A percentile compares a stretch with the other conserved stretches of the same genome.
Conservation (phyloP, 2,113 vertebrate species). For the Glareola pratincola region DNA sequence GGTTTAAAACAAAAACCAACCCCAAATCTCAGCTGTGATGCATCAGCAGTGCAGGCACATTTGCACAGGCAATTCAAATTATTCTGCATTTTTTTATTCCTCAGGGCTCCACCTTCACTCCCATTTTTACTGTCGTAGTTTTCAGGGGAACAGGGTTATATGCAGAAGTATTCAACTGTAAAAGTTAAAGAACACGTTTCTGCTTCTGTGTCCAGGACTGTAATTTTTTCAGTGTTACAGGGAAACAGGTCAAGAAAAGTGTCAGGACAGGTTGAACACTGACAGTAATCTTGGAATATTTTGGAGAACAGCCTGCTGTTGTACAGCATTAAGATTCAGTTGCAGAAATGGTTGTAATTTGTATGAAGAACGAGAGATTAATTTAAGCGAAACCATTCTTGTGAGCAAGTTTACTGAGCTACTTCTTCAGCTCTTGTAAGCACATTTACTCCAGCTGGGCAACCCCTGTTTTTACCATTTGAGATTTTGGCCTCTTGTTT, state of each 20-base stretch:
- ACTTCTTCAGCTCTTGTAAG: background rate
- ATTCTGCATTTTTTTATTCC: background rate
- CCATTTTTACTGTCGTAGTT: background rate
- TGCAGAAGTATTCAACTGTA: background rate
- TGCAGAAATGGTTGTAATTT: background rate
- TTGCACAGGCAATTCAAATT: background rate
- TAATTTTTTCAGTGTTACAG: background rate
- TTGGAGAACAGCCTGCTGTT: background rate
- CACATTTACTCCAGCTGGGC: conserved; percentile 32
- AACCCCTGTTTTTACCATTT: background rate
- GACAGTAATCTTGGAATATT: background rate
- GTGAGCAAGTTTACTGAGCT: background rate
- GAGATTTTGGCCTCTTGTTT: conserved; percentile 48
- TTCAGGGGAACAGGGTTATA: background rate
- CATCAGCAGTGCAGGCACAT: background rate
- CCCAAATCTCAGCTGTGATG: background rate
- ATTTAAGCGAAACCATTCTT: conserved; percentile 5
- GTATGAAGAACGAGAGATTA: background rate
- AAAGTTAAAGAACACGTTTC: background rate
- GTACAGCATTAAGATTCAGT: background rate
- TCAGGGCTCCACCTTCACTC: background rate
- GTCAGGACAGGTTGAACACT: background rate
- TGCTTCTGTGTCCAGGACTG: background rate
- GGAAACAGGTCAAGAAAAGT: background rate
- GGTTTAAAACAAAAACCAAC: background rate